phyloP scores from a whole-genome alignment of 2,888 invertebrate species.

The Acrocyrtus sp. region DNA sequence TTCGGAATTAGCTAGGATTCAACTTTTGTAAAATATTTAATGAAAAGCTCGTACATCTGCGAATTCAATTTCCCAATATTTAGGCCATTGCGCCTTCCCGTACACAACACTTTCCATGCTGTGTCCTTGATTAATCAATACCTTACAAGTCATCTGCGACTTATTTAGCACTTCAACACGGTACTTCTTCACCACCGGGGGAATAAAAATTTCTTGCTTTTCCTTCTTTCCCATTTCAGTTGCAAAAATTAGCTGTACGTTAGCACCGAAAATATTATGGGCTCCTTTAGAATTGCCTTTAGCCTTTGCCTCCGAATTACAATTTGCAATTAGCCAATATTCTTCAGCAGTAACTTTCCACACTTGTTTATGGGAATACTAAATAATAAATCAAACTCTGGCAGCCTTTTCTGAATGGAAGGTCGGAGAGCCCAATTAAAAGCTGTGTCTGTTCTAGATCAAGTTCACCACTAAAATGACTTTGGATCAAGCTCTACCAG shows the following conservation, averaged over 20 bases:
- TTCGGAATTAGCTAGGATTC: not conserved
- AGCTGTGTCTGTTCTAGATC: conserved; percentile 8
- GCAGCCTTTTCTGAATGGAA: no score
- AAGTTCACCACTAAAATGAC: conserved; percentile 35
- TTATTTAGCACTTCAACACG: conserved; percentile 35
- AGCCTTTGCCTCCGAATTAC: no score
- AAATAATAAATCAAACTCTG: no score
- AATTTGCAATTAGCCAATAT: no score
- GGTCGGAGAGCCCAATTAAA: no score
- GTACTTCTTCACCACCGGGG: conserved; percentile 42
- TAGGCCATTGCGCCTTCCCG: conserved; percentile 36
- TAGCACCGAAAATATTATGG: no score
- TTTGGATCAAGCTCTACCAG: not conserved
- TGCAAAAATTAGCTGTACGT: no score
- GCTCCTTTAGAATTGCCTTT: no score
- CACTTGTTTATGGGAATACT: no score
- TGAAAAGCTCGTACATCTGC: conserved; percentile 34
- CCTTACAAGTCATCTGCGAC: not conserved
- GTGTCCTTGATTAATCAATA: conserved; percentile 35
- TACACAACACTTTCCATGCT: conserved; percentile 39
- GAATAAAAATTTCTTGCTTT: conserved; percentile 18
- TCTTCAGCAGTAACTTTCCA: no score
- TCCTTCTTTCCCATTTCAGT: conserved; percentile 23
- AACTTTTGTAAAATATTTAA: not conserved
- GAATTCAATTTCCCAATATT: conserved; percentile 44